Conservation (phyloP, 2,888 invertebrate species). For the Andrena camellia region DNA sequence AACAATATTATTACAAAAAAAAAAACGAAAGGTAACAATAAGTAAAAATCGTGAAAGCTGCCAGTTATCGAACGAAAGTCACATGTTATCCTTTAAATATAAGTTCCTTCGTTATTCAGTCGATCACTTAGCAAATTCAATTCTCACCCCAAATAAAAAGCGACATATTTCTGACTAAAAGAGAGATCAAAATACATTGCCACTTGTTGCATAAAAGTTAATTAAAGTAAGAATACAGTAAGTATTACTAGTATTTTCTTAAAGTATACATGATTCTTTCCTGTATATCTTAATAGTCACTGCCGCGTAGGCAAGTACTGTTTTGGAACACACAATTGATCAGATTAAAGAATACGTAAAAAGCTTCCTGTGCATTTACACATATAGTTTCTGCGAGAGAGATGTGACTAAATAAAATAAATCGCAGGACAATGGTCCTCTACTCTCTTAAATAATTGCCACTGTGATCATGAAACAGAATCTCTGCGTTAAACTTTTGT, state of each 20-base stretch:
- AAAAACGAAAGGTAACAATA: constrained; percentile 76
- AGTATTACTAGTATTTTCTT: constrained; percentile 80
- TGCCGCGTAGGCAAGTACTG: constrained; percentile 81
- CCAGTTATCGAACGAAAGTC: constrained; percentile 80
- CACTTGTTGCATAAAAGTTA: constrained; percentile 86
- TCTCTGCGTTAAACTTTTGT: constrained; percentile 50
- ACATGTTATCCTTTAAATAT: constrained; percentile 75
- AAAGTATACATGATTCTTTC: constrained; percentile 74
- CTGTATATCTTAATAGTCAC: constrained; percentile 77
- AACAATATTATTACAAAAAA: constrained; percentile 62
- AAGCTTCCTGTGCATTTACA: constrained; percentile 59
- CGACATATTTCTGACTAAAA: constrained; percentile 90
- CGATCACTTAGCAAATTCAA: constrained; percentile 77
- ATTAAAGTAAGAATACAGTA: constrained; percentile 84
- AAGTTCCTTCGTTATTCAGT: constrained; percentile 79
- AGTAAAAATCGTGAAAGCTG: constrained; percentile 83
- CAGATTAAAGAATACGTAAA: constrained; percentile 74
- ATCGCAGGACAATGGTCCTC: constrained; percentile 61
- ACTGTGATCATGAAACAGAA: constrained; percentile 51
- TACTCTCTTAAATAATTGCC: constrained; percentile 60
- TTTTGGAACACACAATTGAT: constrained; percentile 78
- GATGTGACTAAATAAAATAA: constrained; percentile 65
- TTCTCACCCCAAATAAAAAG: constrained; percentile 82
- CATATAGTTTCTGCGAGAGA: constrained; percentile 51
- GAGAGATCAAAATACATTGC: constrained; percentile 91